Evolutionary conservation across 2,797 vertebrate genomes (phyloP).

Genomic region (Acanthornis magna): DNA sequence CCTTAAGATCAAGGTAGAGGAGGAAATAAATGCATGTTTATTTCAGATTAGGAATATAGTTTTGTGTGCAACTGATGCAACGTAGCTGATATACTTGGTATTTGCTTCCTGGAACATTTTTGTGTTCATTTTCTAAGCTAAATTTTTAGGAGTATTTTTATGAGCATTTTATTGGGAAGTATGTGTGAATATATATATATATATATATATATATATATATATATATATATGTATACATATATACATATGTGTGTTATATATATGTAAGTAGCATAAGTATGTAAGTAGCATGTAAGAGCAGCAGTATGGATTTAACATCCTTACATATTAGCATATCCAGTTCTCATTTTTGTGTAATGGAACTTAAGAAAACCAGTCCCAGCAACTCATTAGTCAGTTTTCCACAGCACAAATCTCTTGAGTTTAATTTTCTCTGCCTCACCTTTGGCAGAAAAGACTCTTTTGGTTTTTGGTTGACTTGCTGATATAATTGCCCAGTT

Average conservation of each 20-base stretch:
- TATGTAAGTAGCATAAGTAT: not conserved
- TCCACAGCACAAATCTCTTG: not conserved
- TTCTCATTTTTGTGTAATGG: not conserved
- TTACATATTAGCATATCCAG: not conserved
- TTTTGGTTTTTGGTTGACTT: not conserved
- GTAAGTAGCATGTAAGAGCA: not conserved
- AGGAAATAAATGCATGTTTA: not conserved
- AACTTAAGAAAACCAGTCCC: not conserved
- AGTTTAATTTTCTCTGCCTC: not conserved
- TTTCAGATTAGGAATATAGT: not conserved
- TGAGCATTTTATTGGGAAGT: not conserved
- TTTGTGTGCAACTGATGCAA: not conserved
- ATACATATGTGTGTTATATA: not conserved
- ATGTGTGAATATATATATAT: not conserved
- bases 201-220: accelerated
- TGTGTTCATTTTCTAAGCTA: not conserved
- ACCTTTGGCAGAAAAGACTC: not conserved
- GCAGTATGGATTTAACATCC: not conserved
- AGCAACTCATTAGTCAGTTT: not conserved
- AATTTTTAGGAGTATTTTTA: not conserved
- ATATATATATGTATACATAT: not conserved
- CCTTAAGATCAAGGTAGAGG: not conserved
- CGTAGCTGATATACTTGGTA: not conserved
- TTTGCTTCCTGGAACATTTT: not conserved
- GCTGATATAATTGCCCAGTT: not conserved